A percentile compares a stretch with the other conserved stretches of the same genome.
phyloP scores from a whole-genome alignment of 1,140 invertebrate species.

The Aphelinus atriplicis region DNA sequence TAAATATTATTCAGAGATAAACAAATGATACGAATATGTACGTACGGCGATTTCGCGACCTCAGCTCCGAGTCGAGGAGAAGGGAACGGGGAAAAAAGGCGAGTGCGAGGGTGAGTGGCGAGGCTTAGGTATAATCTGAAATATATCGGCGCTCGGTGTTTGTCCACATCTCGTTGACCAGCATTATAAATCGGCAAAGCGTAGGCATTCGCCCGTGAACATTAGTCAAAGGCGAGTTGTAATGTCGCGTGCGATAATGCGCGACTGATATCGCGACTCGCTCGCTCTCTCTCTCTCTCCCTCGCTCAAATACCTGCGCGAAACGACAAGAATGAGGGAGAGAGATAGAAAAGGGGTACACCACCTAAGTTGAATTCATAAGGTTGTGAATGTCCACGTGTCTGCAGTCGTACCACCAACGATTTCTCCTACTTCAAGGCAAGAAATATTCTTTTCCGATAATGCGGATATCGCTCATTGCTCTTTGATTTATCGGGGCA shows the following conservation, averaged over 20 bases:
- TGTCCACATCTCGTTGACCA: slow-evolving; percentile 66
- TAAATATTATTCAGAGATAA: slow-evolving; percentile 40
- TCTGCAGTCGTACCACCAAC: slow-evolving; percentile 25
- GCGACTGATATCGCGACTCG: slow-evolving; percentile 56
- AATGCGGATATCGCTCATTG: neutral
- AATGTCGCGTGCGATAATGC: slow-evolving; percentile 65
- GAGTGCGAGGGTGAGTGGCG: slow-evolving; percentile 17
- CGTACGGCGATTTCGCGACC: too few relatives aligned
- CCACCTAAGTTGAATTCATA: slow-evolving; percentile 49
- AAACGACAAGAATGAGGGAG: neutral
- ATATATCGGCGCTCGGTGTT: slow-evolving; percentile 66
- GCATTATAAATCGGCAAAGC: slow-evolving; percentile 66
- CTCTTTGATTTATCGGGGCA: neutral
- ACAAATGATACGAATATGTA: slow-evolving; percentile 24
- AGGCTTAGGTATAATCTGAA: slow-evolving; percentile 65
- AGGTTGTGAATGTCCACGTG: slow-evolving; percentile 44
- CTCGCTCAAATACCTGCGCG: slow-evolving; percentile 35
- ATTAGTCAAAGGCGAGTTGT: slow-evolving; percentile 64
- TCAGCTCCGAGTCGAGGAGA: neutral
- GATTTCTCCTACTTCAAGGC: slow-evolving; percentile 2
- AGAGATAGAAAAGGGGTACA: neutral
- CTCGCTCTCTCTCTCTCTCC: slow-evolving; percentile 42
- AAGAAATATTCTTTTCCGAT: neutral
- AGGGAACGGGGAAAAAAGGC: slow-evolving; percentile 4
- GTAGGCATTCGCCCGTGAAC: slow-evolving; percentile 65